Evolutionary conservation across 53 echinoderm and acorn worm species (phyloP).

Genomic region (Zoroaster sp.): DNA sequence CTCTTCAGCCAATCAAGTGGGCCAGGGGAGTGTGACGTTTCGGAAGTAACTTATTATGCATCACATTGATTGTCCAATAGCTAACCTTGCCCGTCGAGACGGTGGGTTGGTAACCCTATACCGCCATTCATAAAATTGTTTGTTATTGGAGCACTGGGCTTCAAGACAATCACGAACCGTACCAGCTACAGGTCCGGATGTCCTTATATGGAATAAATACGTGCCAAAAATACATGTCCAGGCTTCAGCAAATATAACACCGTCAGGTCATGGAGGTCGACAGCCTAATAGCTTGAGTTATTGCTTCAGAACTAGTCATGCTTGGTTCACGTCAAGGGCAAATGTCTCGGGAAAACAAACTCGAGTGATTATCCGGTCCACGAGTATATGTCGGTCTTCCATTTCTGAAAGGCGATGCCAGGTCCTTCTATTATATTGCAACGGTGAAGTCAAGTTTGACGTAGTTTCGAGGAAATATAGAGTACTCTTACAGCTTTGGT

Average conservation of each 20-base stretch:
- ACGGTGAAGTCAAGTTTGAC: not conserved
- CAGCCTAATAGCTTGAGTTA: conserved; percentile 4
- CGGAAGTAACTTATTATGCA: conserved; percentile 10
- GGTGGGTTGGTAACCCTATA: not conserved
- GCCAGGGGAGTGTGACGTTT: not conserved
- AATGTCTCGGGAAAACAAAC: not conserved
- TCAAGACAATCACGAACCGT: not conserved
- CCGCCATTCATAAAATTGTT: not conserved
- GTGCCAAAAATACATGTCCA: conserved; percentile 35
- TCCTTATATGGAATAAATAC: conserved; percentile 15
- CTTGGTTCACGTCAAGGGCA: conserved; percentile 12
- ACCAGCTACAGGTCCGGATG: conserved; percentile 4
- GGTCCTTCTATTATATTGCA: not conserved
- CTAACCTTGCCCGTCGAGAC: conserved; percentile 39
- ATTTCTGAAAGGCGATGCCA: not conserved
- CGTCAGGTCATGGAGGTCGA: conserved; percentile 17
- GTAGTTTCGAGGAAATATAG: not conserved
- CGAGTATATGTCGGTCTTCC: too few relatives aligned
- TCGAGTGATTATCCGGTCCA: too few relatives aligned
- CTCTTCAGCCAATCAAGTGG: not conserved
- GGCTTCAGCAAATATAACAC: conserved; percentile 21
- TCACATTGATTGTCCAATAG: not conserved
- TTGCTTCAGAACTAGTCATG: not conserved
- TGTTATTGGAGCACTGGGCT: not conserved
- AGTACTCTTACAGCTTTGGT: not conserved